These are phyloP conservation scores for Heterodera schachtii DNA, from an alignment of 1,140 invertebrate species.

Conservation along the genomic window DNA sequence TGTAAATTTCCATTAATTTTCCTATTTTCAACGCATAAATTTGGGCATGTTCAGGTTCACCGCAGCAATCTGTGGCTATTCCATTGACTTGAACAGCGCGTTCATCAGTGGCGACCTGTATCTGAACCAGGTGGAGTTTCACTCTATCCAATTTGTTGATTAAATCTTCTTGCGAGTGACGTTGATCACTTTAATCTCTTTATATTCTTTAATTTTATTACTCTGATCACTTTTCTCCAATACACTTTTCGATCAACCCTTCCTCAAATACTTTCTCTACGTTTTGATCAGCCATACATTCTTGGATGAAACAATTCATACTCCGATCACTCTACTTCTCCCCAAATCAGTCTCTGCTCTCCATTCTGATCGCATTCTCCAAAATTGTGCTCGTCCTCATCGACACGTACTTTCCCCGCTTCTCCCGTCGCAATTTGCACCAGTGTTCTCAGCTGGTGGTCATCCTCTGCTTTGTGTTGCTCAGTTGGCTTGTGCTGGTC, in stretches of 20 bases:
- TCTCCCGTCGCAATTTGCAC: conserved; percentile 58
- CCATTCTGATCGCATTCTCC: conserved; percentile 59
- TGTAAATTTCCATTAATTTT: too few relatives aligned
- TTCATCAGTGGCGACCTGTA: conserved; percentile 59
- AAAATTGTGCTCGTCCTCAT: conserved; percentile 48
- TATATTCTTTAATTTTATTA: too few relatives aligned
- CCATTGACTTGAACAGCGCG: conserved; percentile 62
- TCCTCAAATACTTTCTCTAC: too few relatives aligned
- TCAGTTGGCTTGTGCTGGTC: conserved; percentile 51
- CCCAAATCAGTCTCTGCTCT: conserved; percentile 46
- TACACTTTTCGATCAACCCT: too few relatives aligned
- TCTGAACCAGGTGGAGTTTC: conserved; percentile 53
- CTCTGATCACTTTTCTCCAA: too few relatives aligned
- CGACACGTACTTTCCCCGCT: conserved; percentile 47
- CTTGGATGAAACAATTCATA: too few relatives aligned
- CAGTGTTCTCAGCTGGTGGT: conserved; percentile 57
- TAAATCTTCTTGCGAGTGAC: too few relatives aligned
- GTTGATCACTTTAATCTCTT: too few relatives aligned
- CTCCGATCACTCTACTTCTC: too few relatives aligned
- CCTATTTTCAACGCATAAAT: too few relatives aligned
- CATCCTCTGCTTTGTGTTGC: conserved; percentile 58
- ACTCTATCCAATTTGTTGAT: too few relatives aligned
- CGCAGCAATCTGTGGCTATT: conserved; percentile 61
- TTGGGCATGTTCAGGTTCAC: conserved; percentile 36
- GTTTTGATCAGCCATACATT: too few relatives aligned